These are phyloP conservation scores for Paramormyrops hopkinsi DNA, from an alignment of 2,797 vertebrate genomes.

Conservation along the genomic window DNA sequence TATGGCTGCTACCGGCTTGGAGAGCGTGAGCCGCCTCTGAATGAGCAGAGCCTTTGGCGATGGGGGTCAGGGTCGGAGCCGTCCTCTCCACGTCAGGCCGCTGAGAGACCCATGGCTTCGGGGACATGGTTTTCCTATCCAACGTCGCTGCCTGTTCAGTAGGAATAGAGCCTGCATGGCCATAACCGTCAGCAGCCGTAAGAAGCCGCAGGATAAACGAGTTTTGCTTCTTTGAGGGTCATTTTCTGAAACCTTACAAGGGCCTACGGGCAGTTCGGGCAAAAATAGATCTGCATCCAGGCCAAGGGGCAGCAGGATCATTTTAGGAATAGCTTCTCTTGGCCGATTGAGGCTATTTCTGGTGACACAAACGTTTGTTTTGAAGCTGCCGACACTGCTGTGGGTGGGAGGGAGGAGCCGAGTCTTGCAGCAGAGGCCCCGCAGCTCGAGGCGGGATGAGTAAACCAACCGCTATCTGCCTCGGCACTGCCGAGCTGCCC, in stretches of 20 bases:
- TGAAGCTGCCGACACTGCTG: background rate
- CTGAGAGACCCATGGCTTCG: background rate
- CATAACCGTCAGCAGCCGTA: background rate
- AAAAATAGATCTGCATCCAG: slow-evolving; percentile 17
- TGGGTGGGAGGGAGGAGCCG: background rate
- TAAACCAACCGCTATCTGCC: background rate
- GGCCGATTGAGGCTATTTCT: slow-evolving; percentile 16
- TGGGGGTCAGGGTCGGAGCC: background rate
- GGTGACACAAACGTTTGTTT: slow-evolving; percentile 20
- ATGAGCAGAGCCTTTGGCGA: background rate
- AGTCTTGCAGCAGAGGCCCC: background rate
- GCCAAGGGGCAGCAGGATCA: slow-evolving; percentile 6
- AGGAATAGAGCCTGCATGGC: background rate
- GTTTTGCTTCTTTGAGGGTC: slow-evolving; percentile 4
- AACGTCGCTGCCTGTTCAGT: background rate
- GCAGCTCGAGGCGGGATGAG: background rate
- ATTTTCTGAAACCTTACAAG: slow-evolving; percentile 11
- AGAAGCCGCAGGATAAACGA: background rate
- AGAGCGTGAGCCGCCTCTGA: background rate
- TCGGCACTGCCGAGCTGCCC: background rate
- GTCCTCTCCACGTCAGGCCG: background rate
- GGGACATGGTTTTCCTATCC: background rate
- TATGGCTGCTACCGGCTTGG: background rate
- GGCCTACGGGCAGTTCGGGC: background rate
- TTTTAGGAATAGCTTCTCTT: slow-evolving; percentile 24